These are phyloP conservation scores for Zygothrica quintamaculata DNA, from an alignment of 2,888 invertebrate genomes.

Conservation along the genomic window DNA sequence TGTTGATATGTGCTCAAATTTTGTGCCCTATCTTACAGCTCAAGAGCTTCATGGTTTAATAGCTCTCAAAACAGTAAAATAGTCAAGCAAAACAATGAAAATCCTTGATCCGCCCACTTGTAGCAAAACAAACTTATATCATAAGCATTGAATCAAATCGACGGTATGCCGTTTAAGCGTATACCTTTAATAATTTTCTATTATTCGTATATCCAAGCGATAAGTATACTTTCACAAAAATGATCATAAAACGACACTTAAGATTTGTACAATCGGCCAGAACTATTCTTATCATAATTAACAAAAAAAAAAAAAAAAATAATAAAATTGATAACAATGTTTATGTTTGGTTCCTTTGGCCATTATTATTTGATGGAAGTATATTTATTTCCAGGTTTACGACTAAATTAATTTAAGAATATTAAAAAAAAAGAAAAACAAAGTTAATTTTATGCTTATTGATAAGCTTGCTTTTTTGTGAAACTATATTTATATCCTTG, in stretches of 20 bases:
- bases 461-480: conserved; percentile 51
- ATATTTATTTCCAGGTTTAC: conserved; percentile 66
- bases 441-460: not conserved
- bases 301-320: too few relatives aligned
- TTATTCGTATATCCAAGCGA: conserved; percentile 57
- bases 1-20: conserved; percentile 23
- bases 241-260: not conserved
- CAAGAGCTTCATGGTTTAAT: conserved; percentile 70
- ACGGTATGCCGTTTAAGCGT: conserved; percentile 59
- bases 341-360: conserved; percentile 3
- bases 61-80: conserved; percentile 14
- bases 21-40: conserved; percentile 60
- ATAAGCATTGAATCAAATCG: conserved; percentile 35
- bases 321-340: too few relatives aligned
- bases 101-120: conserved; percentile 16
- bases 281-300: too few relatives aligned
- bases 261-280: too few relatives aligned
- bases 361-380: conserved; percentile 40
- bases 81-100: conserved; percentile 23
- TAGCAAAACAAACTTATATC: conserved; percentile 29
- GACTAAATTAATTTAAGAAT: too few relatives aligned
- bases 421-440: conserved; percentile 13
- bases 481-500: conserved; percentile 70
- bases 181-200: conserved; percentile 1
- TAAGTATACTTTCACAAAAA: conserved; percentile 77